A percentile compares a stretch with the other conserved stretches of the same genome.
Evolutionary conservation across 2,797 vertebrate species (phyloP).

Genomic region (Smutsia gigantea): DNA sequence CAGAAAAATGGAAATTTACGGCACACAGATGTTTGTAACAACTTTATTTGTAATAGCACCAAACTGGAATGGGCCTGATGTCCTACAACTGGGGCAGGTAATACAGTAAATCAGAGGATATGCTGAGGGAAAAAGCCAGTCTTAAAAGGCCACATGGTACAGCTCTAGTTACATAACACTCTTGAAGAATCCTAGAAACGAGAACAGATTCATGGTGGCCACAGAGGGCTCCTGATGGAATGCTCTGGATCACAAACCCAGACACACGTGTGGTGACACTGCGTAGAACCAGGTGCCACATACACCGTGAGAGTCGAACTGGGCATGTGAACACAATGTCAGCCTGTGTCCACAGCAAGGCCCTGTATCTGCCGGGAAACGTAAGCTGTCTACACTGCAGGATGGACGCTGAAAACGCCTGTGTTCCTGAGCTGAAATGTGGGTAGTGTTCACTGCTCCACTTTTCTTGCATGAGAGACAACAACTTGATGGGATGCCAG

Average conservation of each 20-base stretch:
- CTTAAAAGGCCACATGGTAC: not conserved
- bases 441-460: not conserved
- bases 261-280: not conserved
- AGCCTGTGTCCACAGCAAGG: fast-evolving
- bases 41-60: not conserved
- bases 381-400: not conserved
- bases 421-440: not conserved
- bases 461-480: not conserved
- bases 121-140: not conserved
- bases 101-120: not conserved
- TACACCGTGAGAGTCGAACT: not conserved
- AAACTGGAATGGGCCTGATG: not conserved
- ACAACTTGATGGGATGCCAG: not conserved
- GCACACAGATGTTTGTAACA: fast-evolving
- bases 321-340: not conserved
- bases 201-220: not conserved
- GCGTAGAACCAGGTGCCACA: not conserved
- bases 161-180: not conserved
- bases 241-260: not conserved
- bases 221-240: not conserved
- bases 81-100: not conserved
- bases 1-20: not conserved
- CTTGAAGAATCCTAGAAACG: no score
- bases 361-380: not conserved
- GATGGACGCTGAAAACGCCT: not conserved